A percentile compares a stretch with the other conserved stretches of the same genome.
phyloP scores from a whole-genome alignment of 2,888 invertebrate species.

The Druceiella hillmani region DNA sequence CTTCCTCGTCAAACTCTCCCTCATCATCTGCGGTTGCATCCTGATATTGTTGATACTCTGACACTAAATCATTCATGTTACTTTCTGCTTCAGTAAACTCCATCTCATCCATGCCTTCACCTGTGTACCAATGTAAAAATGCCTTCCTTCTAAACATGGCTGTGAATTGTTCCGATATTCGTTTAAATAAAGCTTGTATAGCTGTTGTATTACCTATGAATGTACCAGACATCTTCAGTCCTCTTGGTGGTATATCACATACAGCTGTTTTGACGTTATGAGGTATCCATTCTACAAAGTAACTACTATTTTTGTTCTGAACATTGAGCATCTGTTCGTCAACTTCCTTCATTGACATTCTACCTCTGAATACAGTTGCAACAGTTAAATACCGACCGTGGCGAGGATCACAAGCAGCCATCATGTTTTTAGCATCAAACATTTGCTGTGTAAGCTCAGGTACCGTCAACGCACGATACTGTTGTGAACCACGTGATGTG shows the following conservation, averaged over 20 bases:
- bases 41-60: slow-evolving; percentile 74
- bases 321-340: slow-evolving; percentile 64
- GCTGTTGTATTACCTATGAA: slow-evolving; percentile 58
- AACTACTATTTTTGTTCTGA: slow-evolving; percentile 57
- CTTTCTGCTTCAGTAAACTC: slow-evolving; percentile 89
- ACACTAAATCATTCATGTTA: slow-evolving; percentile 71
- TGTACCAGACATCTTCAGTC: slow-evolving; percentile 61
- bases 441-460: slow-evolving; percentile 74
- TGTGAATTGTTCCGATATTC: slow-evolving; percentile 41
- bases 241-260: slow-evolving; percentile 65
- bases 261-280: slow-evolving; percentile 65
- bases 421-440: slow-evolving; percentile 85
- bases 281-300: slow-evolving; percentile 60
- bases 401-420: slow-evolving; percentile 82
- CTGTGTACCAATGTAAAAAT: slow-evolving; percentile 85
- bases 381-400: slow-evolving; percentile 76
- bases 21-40: slow-evolving; percentile 54
- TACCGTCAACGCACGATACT: slow-evolving; percentile 72
- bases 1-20: slow-evolving; percentile 52
- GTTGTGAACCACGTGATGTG: slow-evolving; percentile 69
- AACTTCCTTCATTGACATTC: slow-evolving; percentile 80
- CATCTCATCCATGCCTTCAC: slow-evolving; percentile 91
- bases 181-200: slow-evolving; percentile 38
- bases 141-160: slow-evolving; percentile 65
- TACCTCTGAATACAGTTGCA: slow-evolving; percentile 71